Base-by-base conservation (phyloP, 1,140 invertebrate species). In the Conus ventricosus region DNA sequence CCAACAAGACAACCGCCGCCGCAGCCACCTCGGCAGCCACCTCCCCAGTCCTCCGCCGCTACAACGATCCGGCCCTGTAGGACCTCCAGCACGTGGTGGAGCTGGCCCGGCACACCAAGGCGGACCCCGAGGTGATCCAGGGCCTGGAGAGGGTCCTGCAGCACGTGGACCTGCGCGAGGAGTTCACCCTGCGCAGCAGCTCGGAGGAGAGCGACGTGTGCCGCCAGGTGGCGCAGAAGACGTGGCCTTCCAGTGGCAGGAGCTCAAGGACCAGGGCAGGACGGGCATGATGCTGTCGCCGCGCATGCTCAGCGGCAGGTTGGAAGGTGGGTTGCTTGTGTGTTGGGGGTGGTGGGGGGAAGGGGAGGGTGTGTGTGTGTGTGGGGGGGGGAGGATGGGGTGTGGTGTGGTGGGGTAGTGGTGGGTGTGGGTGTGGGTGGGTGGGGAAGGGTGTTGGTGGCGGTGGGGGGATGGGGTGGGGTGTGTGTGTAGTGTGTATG, bases 121-220 rank as follows among this genome's bases (percentile, higher is more conserved):
- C 23, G 10, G 53, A 53, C 80, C 80, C 80, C 13, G 51, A 81
- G 39, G 80, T 81, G 39, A 23, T 81, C 5, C 13, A 81, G 51
- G 80, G 80, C 80, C 51, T 81, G 51, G 13, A 54, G 51, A 81
- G 23, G 80, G 80, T 51, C 51, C 80, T 81, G 80, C 15, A 23
- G 8, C 13, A 81, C 51, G 53, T 54, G 80, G 80, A 81, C 80
- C 20, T 81, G 51, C 80, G 80, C 51, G 80, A 81, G 80, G 80
- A 81, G 51, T 81, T 51, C 80, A 81, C 80, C 27, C 80, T 54
- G 11, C 0, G 39, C 13, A 51, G 80, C 23, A 54, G 13, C 27
- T 81, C 80, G 5, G 23, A 81, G 51, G 80, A 81, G 51, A 81
- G 80, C 51, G 51, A 54, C 15, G 51, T 51, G 23, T 81, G 80